Percentiles rank a stretch among this genome's conserved stretches.
Evolutionary conservation across 2,113 vertebrate genomes (phyloP).

Genomic region (Erythrolamprus reginae): DNA sequence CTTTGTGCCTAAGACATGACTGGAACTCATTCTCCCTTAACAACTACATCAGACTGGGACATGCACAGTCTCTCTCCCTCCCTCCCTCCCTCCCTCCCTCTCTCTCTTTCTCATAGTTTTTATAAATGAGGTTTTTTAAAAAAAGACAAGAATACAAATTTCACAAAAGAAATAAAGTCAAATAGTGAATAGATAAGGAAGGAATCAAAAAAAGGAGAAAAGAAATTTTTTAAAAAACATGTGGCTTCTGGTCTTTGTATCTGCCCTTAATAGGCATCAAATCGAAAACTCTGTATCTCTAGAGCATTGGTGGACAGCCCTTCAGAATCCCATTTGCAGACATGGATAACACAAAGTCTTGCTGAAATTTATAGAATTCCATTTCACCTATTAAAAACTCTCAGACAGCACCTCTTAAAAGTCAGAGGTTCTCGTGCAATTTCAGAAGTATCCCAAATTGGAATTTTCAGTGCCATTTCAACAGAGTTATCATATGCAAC

Average conservation of each 20-base stretch:
- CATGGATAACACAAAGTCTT: neutral
- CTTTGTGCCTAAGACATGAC: neutral
- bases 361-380: neutral
- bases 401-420: neutral
- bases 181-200: neutral
- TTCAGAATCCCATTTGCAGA: neutral
- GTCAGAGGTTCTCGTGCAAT: neutral
- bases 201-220: neutral
- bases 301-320: neutral
- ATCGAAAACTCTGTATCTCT: neutral
- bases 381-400: neutral
- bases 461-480: slow-evolving; percentile 53
- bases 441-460: slow-evolving; percentile 49
- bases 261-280: neutral
- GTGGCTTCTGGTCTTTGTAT: neutral
- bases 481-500: slow-evolving; percentile 42
- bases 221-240: too few relatives aligned
- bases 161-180: neutral
- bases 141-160: neutral
- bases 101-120: too few relatives aligned
- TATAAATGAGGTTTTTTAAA: neutral
- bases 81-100: too few relatives aligned
- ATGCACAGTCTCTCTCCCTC: neutral
- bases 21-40: neutral
- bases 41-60: neutral